A percentile compares a stretch with the other conserved stretches of the same genome.
phyloP scores from a whole-genome alignment of 2,797 vertebrate species.

The Anguilla anguilla region DNA sequence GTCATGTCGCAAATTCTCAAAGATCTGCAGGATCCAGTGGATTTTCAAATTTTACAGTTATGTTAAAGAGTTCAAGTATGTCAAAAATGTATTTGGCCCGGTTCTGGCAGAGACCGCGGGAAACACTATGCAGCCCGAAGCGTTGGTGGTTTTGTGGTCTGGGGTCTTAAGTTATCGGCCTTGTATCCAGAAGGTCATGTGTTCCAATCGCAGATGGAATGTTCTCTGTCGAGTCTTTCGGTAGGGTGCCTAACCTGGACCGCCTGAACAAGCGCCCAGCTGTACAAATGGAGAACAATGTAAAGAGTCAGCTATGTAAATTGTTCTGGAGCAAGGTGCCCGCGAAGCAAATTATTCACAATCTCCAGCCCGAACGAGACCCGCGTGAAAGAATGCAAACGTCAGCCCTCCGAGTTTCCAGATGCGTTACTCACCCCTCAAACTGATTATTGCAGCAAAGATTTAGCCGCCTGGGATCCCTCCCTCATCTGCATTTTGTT shows the following conservation, averaged over 20 bases:
- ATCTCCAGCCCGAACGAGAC: neutral
- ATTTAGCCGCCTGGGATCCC: neutral
- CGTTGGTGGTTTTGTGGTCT: neutral
- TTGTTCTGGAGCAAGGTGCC: neutral
- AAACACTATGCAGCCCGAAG: neutral
- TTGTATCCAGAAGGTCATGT: neutral
- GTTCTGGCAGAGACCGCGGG: neutral
- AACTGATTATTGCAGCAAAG: conserved; percentile 13
- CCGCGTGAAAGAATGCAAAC: neutral
- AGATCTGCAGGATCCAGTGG: neutral
- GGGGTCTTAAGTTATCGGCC: neutral
- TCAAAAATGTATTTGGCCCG: neutral
- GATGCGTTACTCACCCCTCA: neutral
- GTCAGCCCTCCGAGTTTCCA: neutral
- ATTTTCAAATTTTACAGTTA: neutral
- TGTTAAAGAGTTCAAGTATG: neutral
- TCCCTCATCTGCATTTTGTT: neutral
- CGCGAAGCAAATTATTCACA: neutral
- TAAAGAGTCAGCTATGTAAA: neutral
- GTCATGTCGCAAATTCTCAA: too few species aligned
- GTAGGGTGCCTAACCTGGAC: neutral
- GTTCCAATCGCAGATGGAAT: neutral
- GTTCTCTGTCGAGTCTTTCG: neutral
- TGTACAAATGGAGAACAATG: neutral
- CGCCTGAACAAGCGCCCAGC: neutral